Percentiles rank a stretch among this genome's conserved stretches.
Evolutionary conservation across 2,113 vertebrate species (phyloP).

Genomic region (Ammodramus savannarum): DNA sequence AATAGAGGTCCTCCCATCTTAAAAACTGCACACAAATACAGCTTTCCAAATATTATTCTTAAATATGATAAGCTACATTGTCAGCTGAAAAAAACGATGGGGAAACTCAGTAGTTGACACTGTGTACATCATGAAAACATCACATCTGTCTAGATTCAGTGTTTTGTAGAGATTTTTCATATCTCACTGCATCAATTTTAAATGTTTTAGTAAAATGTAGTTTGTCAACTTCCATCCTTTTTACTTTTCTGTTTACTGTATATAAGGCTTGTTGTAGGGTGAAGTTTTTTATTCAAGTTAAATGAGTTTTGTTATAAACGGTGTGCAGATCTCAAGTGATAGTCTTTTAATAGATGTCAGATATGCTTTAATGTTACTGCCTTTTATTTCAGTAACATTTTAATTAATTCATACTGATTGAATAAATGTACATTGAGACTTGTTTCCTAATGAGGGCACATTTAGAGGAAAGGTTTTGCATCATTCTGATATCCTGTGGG

Average conservation of each 20-base stretch:
- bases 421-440: slow-evolving; percentile 86
- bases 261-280: neutral
- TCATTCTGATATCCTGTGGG: slow-evolving; percentile 87
- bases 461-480: slow-evolving; percentile 86
- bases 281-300: slow-evolving; percentile 54
- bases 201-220: neutral
- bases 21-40: neutral
- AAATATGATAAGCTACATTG: neutral
- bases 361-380: slow-evolving; percentile 75
- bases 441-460: slow-evolving; percentile 84
- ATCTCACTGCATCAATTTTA: neutral
- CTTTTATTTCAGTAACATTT: slow-evolving; percentile 84
- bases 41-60: neutral
- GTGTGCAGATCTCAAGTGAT: slow-evolving; percentile 72
- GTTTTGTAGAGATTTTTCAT: neutral
- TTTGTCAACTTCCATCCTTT: neutral
- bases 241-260: neutral
- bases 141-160: neutral
- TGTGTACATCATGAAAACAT: neutral
- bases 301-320: slow-evolving; percentile 68
- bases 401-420: slow-evolving; percentile 89
- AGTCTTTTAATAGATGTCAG: slow-evolving; percentile 81
- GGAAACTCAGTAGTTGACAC: neutral
- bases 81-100: neutral
- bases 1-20: neutral